These are phyloP conservation scores for Perizoma affinitatum DNA, from an alignment of 2,888 invertebrate genomes.

Conservation along the genomic window DNA sequence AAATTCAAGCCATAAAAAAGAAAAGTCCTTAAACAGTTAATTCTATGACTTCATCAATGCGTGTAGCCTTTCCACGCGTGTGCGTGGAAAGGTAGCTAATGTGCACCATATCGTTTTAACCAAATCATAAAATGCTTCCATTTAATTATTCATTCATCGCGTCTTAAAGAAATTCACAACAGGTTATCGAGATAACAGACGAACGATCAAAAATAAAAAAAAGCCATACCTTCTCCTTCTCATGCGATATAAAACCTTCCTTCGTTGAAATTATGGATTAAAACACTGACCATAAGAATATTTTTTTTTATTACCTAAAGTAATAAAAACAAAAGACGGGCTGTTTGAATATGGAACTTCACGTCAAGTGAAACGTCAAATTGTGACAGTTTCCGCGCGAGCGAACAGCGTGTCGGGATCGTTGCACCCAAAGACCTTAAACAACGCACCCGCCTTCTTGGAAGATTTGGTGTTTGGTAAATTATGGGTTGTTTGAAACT, in stretches of 20 bases:
- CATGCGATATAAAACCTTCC: slow-evolving; percentile 63
- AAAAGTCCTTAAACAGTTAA: slow-evolving; percentile 7
- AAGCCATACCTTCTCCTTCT: slow-evolving; percentile 38
- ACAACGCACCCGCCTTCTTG: slow-evolving; percentile 72
- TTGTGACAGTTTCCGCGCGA: slow-evolving; percentile 83
- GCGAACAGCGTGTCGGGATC: slow-evolving; percentile 57
- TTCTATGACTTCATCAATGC: slow-evolving; percentile 2
- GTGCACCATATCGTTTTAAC: slow-evolving; percentile 58
- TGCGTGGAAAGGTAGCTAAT: slow-evolving; percentile 33
- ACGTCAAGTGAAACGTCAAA: slow-evolving; percentile 82
- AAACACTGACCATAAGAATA: slow-evolving; percentile 57
- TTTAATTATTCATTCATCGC: slow-evolving; percentile 82
- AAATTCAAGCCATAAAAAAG: too few relatives aligned
- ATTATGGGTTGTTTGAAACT: slow-evolving; percentile 51
- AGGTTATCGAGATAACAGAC: slow-evolving; percentile 76
- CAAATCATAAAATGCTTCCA: slow-evolving; percentile 75
- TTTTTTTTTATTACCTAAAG: slow-evolving; percentile 59
- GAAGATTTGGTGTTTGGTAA: slow-evolving; percentile 61
- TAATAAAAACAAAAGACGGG: slow-evolving; percentile 76
- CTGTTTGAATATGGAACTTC: slow-evolving; percentile 81
- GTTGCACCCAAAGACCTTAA: slow-evolving; percentile 56
- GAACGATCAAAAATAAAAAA: slow-evolving; percentile 69
- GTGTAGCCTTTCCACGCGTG: not conserved
- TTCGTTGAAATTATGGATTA: slow-evolving; percentile 41
- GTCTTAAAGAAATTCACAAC: slow-evolving; percentile 76